A percentile compares a stretch with the other conserved stretches of the same genome.
These are phyloP conservation scores for Otolemur garnettii DNA, from an alignment of 2,113 vertebrate genomes.

Conservation along the genomic window DNA sequence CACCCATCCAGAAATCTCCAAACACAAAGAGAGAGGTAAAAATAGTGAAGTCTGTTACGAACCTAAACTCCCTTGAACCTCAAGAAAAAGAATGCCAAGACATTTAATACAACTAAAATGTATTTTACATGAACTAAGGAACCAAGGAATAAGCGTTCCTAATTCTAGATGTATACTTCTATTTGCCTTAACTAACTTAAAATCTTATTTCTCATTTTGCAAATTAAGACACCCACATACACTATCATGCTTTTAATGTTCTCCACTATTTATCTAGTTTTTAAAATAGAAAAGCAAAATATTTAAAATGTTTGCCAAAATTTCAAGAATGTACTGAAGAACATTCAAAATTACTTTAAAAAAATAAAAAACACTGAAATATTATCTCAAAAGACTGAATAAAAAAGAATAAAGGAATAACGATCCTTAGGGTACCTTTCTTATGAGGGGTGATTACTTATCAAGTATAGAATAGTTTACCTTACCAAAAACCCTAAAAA, in stretches of 20 bases:
- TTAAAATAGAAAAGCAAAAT: slow-evolving; percentile 54
- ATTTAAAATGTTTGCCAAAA: slow-evolving; percentile 26
- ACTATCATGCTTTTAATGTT: slow-evolving; percentile 61
- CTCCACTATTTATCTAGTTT: slow-evolving; percentile 27
- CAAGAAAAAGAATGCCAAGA: slow-evolving; percentile 79
- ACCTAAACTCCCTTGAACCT: slow-evolving; percentile 68
- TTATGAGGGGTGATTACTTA: slow-evolving; percentile 40
- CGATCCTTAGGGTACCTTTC: background rate
- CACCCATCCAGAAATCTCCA: background rate
- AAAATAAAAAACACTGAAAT: background rate
- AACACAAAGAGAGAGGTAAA: background rate
- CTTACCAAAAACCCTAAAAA: slow-evolving; percentile 41
- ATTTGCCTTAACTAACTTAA: slow-evolving; percentile 76
- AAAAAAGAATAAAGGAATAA: slow-evolving; percentile 55
- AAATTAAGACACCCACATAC: slow-evolving; percentile 49
- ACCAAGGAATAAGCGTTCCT: slow-evolving; percentile 84
- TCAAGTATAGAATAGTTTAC: slow-evolving; percentile 20
- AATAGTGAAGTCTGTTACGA: background rate
- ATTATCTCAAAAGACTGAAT: slow-evolving; percentile 54
- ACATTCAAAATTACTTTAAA: slow-evolving; percentile 48
- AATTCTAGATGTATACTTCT: slow-evolving; percentile 85
- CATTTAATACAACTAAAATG: slow-evolving; percentile 46
- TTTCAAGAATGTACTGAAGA: slow-evolving; percentile 46
- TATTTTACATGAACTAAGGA: slow-evolving; percentile 85
- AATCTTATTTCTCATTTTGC: slow-evolving; percentile 40